Base-by-base conservation (phyloP, 92 coral and sea anemone genomes). In the Phenganax marumi region DNA sequence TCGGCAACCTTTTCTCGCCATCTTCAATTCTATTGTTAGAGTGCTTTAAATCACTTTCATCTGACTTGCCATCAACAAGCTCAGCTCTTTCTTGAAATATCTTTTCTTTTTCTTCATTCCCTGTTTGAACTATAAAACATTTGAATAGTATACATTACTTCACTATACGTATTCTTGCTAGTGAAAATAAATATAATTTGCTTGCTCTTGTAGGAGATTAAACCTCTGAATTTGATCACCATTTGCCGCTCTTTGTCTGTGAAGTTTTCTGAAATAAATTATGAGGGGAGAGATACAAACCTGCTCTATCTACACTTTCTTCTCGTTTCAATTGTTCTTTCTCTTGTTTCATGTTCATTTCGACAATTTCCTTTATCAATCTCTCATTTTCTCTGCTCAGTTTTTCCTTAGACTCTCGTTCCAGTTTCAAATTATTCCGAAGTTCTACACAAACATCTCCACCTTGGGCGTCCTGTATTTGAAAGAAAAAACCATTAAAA, bases 341-440 rank as follows among this genome's bases (percentile, higher is more conserved):
- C 74, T 81, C 88, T 18, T 89, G 87, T 60, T 79, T 85, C 60
- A 17, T 70, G 24, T 88, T 85, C 54, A 57, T 79, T 53, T 86
- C 88, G 55, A 87, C 88, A n/a, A 87, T 85, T 75, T 83, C 85
- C 21, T 88, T 89, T 8, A 85, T 77, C 65, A 85, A 69, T 18
- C 87, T 68, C 53, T 90, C 84, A 64, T 89, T 73, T 52, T 90
- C 92, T 50, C 88, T 56, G 49, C 88, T 79, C 24, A 58, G 87
- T 75, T 77, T 84, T 70, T 89, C 98, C 18, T 92, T 86, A 21
- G 81, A 85, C 22, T 85, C 84, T 26, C 88, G 76, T 47, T 89
- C 84, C 13, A 66, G 57, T 81, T 91, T 62, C 72, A 77, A 77
- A 43, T 51, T 77, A 21, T 61, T 50, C 7, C 72, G 82, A 7